Conservation (phyloP, 2,888 invertebrate genomes). For the Miltochrista miniata region DNA sequence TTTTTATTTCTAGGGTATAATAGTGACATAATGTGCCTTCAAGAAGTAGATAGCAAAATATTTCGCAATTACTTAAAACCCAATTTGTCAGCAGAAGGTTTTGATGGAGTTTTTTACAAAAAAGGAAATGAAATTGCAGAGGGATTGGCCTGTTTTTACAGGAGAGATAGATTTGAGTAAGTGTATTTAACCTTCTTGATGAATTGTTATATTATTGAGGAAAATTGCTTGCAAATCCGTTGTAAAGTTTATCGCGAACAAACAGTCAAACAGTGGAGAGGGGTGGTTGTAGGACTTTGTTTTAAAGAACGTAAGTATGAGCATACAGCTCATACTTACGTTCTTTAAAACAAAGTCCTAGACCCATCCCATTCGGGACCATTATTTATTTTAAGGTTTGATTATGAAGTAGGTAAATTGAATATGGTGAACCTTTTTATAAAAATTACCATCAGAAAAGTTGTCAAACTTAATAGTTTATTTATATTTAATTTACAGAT, state of each 20-base stretch:
- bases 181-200: conserved; percentile 17
- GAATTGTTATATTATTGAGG: not conserved
- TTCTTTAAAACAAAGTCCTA: no score
- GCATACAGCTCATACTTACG: no score
- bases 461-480: not conserved
- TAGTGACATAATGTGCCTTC: conserved; percentile 94
- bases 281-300: no score
- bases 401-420: no score
- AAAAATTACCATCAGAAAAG: no score
- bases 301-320: no score
- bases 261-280: no score
- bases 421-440: no score
- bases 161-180: conserved; percentile 87
- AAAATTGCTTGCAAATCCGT: no score
- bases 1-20: conserved; percentile 88
- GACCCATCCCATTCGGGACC: no score
- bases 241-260: no score
- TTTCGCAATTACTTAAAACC: conserved; percentile 87
- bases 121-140: conserved; percentile 91
- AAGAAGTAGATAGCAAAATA: conserved; percentile 95
- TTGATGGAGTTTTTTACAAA: conserved; percentile 85
- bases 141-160: conserved; percentile 92
- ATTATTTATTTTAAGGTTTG: no score
- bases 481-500: conserved; percentile 44
- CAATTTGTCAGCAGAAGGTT: conserved; percentile 81